phyloP scores from a whole-genome alignment of 1,140 invertebrate species.

The Mya arenaria region DNA sequence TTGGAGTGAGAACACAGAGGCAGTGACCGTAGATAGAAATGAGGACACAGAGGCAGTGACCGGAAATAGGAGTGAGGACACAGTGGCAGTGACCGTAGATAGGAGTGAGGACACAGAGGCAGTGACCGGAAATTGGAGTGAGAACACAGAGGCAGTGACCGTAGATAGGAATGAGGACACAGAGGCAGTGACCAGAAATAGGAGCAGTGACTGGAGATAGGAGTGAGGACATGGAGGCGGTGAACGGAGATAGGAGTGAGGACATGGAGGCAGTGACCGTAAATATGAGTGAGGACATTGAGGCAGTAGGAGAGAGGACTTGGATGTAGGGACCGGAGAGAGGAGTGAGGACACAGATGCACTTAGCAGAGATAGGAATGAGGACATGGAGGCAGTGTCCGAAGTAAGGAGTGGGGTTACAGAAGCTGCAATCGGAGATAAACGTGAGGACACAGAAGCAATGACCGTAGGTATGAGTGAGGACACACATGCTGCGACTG shows the following conservation, averaged over 20 bases:
- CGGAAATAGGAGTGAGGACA: neutral
- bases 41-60: neutral
- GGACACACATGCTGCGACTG: too few species aligned
- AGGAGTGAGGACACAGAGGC: neutral
- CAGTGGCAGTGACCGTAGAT: neutral
- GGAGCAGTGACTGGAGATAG: neutral
- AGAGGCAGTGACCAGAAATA: neutral
- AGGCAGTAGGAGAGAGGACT: neutral
- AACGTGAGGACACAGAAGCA: too few species aligned
- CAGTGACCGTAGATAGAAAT: neutral
- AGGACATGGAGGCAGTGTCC: neutral
- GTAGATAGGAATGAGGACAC: neutral
- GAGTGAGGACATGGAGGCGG: neutral
- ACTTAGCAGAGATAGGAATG: neutral
- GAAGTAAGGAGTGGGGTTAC: neutral
- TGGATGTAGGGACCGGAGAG: neutral
- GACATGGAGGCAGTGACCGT: neutral
- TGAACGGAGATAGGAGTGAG: neutral
- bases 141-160: neutral
- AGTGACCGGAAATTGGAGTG: neutral
- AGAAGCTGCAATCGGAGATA: too few species aligned
- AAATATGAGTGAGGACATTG: neutral
- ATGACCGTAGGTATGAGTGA: too few species aligned
- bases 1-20: neutral
- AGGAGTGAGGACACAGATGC: neutral